Percentiles rank a stretch among this genome's conserved stretches.
phyloP scores from a whole-genome alignment of 2,797 vertebrate species.

The Myotis findleyi region DNA sequence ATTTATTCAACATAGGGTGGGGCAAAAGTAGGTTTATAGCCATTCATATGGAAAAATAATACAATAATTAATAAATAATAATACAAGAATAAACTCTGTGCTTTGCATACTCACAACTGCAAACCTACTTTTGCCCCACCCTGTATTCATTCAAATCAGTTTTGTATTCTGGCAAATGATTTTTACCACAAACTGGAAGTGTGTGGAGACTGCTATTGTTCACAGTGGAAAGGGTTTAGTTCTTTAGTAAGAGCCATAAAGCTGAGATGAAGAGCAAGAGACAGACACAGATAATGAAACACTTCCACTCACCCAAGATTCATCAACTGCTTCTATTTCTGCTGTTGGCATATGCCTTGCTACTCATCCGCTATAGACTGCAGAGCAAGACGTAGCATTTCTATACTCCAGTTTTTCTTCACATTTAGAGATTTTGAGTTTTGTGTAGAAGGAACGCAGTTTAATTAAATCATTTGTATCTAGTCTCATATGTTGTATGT shows the following conservation, averaged over 20 bases:
- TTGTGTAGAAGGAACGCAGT: slow-evolving; percentile 64
- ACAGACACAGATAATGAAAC: slow-evolving; percentile 68
- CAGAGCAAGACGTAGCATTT: slow-evolving; percentile 79
- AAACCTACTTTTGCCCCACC: background rate
- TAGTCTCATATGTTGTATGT: slow-evolving; percentile 73
- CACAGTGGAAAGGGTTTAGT: background rate
- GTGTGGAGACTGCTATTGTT: background rate
- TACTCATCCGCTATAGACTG: slow-evolving; percentile 74
- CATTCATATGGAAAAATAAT: background rate
- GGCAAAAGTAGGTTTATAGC: background rate
- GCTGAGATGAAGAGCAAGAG: slow-evolving; percentile 58
- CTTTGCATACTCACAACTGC: background rate
- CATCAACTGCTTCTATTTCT: slow-evolving; percentile 78
- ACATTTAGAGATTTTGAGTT: slow-evolving; percentile 78
- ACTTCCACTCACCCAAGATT: slow-evolving; percentile 70
- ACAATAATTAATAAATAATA: background rate
- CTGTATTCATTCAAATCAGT: background rate
- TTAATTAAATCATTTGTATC: slow-evolving; percentile 83
- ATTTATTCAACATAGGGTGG: background rate
- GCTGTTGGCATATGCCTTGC: slow-evolving; percentile 78
- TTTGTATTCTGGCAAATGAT: background rate
- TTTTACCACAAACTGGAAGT: background rate
- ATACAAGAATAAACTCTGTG: background rate
- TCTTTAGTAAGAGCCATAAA: slow-evolving; percentile 43
- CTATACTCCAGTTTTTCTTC: slow-evolving; percentile 78